Evolutionary conservation across 1,140 invertebrate species (phyloP), one percentile per base, ranked within the genome.

Genomic region (Solenopsis invicta): DNA sequence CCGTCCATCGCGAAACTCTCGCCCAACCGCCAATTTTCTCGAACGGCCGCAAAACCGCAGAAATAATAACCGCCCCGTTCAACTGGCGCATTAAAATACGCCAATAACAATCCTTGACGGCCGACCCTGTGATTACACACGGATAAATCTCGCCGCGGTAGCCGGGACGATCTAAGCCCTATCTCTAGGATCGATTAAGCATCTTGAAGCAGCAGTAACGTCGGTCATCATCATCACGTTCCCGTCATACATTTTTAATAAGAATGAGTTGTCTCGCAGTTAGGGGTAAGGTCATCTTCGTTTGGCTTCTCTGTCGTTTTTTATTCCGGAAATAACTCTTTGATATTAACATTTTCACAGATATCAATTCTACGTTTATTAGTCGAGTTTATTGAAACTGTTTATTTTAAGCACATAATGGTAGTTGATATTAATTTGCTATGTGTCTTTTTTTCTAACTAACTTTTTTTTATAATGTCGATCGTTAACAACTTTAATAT

Each of bases 71-170:
- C 93, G 88, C 91, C 88, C 91, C 86, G 85, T 92, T 87, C 54
- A 87, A 90, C 77, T 89, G 87, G 87, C 87, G 87, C 92, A 93
- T 94, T 93, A 94, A 93, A 94, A 94, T 92, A 88, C 90, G 88
- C 92, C 89, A 94, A 92, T 92, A 94, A 93, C 90, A 94, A 93
- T 94, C 87, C 87, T 93, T 90, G 91, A 74, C 75, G 75, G 24
- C 80, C 21, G 78, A 93, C 87, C 92, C 92, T 92, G 91, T 93
- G 92, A 94, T 94, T 94, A 94, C 88, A 89, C 34, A 82, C 85
- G 91, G 91, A 93, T 93, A 94, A 94, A 94, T 94, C 93, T 93
- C 88, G 77, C 82, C 88, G 92, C 93, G 89, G 93, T 93, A 94
- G 93, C 93, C 64, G 45, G 82, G 62, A 52, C 69, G 75, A 87